These are phyloP conservation scores for Stenichneumon culpator DNA, from an alignment of 2,888 invertebrate genomes.

Conservation along the genomic window DNA sequence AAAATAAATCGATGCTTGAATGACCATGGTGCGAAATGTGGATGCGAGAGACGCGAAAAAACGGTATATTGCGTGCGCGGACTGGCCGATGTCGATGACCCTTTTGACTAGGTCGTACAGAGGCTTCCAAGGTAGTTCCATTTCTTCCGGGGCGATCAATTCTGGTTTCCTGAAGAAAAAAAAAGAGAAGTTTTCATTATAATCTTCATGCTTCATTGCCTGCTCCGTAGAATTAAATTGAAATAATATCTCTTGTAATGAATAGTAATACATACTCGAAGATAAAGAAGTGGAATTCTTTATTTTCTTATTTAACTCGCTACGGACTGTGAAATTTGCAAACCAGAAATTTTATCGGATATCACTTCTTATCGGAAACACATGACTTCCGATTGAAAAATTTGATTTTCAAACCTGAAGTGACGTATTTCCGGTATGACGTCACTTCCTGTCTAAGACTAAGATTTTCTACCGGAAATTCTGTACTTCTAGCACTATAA, in stretches of 20 bases:
- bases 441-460: too few species aligned
- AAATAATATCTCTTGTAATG: background rate
- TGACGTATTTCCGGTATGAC: too few species aligned
- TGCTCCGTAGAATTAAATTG: background rate
- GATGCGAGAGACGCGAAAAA: slow-evolving; percentile 72
- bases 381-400: too few species aligned
- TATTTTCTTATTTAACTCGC: too few species aligned
- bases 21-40: slow-evolving; percentile 76
- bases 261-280: too few species aligned
- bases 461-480: too few species aligned
- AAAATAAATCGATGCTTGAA: slow-evolving; percentile 80
- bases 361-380: too few species aligned
- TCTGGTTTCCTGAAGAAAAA: slow-evolving; percentile 89
- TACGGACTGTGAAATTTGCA: too few species aligned
- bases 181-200: slow-evolving; percentile 4
- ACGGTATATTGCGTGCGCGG: slow-evolving; percentile 88
- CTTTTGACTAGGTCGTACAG: slow-evolving; percentile 87
- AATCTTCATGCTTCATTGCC: background rate
- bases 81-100: slow-evolving; percentile 87
- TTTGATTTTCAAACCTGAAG: too few species aligned
- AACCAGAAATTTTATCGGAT: too few species aligned
- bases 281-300: too few species aligned
- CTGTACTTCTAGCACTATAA: too few species aligned
- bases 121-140: slow-evolving; percentile 94
- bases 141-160: slow-evolving; percentile 91